Base-by-base conservation (phyloP, 2,888 invertebrate genomes). In the Melinaea menophilus region DNA sequence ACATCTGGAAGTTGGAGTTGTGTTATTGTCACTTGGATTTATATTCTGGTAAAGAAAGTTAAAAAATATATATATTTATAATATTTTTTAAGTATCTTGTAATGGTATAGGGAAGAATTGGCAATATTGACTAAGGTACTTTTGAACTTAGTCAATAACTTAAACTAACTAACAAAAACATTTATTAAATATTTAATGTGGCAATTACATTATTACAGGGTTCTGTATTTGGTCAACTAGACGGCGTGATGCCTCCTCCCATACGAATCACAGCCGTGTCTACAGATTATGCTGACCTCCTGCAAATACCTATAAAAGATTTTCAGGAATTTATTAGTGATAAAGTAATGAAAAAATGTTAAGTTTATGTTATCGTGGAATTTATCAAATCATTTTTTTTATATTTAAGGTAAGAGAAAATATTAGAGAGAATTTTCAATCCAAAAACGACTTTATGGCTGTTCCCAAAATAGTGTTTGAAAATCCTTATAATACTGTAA, bases 401-500 rank as follows among this genome's bases (percentile, higher is more conserved):
- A 31, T 54, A 7, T 71, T 72, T n/a, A 62, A 87, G 87, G 73
- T 80, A 0, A 76, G 77, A 63, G 37, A 68, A 4, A 75, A 64
- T 2, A 83, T 87, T 13, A 67, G 68, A 5, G 58, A 61, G 2
- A 78, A 81, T 65, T 67, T 70, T 0, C 75, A 82, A 60, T 75
- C 79, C 0, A 71, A 75, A 63, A 56, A 73, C 35, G 83, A 86
- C 61, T 88, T 75, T 62, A 76, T 88, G 78, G 70, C 76, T 41
- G 70, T 80, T 0, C 79, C 76, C 60, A 75, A 74, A 55, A 47
- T 66, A 37, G 64, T 79, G 7, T 41, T 63, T 1, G 88, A 88
- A 62, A 78, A 79, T 65, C 82, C 87, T 0, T 79, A 81, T 47
- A 81, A 86, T 22, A 79, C 83, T 0, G 72, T 88, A 1, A 71